These are phyloP conservation scores for Heliothis peltigera DNA, from an alignment of 2,888 invertebrate species.

Conservation along the genomic window DNA sequence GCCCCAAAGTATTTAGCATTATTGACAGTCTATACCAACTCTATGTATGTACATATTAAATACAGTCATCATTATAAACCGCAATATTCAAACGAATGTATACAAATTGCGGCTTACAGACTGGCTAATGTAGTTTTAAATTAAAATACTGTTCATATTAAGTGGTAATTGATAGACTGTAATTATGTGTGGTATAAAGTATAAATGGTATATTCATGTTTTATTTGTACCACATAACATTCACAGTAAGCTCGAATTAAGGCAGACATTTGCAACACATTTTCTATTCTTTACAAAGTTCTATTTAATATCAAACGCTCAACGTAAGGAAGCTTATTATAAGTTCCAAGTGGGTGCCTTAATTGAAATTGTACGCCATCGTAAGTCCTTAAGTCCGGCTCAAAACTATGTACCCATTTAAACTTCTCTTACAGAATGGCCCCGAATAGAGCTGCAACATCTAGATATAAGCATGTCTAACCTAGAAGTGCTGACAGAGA, in stretches of 20 bases:
- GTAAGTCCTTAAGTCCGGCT: slow-evolving; percentile 51
- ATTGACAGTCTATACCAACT: not conserved
- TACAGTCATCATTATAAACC: slow-evolving; percentile 9
- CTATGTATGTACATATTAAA: not conserved
- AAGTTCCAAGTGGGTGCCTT: slow-evolving; percentile 50
- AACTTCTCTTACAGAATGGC: slow-evolving; percentile 92
- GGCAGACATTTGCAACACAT: slow-evolving; percentile 20
- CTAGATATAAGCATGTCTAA: slow-evolving; percentile 95
- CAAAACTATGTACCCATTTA: slow-evolving; percentile 63
- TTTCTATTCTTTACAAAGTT: slow-evolving; percentile 32
- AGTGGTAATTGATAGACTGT: slow-evolving; percentile 6
- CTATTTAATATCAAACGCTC: slow-evolving; percentile 34
- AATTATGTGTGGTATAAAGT: slow-evolving; percentile 9
- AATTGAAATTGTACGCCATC: slow-evolving; percentile 49
- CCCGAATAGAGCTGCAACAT: slow-evolving; percentile 94
- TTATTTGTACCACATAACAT: not conserved
- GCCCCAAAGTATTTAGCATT: slow-evolving; percentile 1
- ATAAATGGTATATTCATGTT: slow-evolving; percentile 3
- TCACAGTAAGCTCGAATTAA: slow-evolving; percentile 13
- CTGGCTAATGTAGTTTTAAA: slow-evolving; percentile 21
- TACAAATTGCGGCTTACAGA: slow-evolving; percentile 25
- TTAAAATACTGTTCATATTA: slow-evolving; percentile 20
- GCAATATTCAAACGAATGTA: slow-evolving; percentile 17
- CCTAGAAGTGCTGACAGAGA: slow-evolving; percentile 94
- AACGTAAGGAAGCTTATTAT: slow-evolving; percentile 47